Conservation (phyloP, 2,797 vertebrate genomes). For the Catostomus latipinnis region DNA sequence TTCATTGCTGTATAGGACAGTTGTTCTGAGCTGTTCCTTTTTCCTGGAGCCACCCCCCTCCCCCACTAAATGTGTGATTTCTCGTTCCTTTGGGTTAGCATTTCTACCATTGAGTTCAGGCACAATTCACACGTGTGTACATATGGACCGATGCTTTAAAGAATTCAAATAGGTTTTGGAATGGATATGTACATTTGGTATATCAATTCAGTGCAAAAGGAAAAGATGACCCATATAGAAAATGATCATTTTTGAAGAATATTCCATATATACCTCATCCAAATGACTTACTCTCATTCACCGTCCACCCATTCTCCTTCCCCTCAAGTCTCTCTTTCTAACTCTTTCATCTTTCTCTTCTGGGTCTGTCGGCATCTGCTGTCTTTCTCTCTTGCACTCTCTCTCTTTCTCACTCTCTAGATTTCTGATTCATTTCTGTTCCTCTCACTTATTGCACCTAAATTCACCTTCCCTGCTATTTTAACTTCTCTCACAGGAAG, state of each 20-base stretch:
- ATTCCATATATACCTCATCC: background rate
- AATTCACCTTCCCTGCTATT: background rate
- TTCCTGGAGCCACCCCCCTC: too few species aligned
- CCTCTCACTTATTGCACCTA: constrained; percentile 36
- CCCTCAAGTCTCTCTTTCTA: background rate
- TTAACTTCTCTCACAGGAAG: background rate
- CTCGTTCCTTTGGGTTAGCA: background rate
- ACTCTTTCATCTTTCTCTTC: constrained; percentile 11
- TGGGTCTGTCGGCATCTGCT: constrained; percentile 11
- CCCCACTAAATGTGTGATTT: too few species aligned
- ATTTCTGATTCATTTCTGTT: constrained; percentile 17
- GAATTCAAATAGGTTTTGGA: background rate
- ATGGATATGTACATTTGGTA: background rate
- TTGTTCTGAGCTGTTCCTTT: too few species aligned
- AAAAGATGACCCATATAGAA: background rate
- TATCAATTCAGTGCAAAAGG: background rate
- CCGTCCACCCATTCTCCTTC: background rate
- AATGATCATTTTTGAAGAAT: background rate
- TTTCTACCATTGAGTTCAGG: constrained; percentile 8
- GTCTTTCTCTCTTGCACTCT: background rate
- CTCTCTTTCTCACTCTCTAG: background rate
- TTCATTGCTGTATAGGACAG: too few species aligned
- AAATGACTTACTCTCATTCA: background rate
- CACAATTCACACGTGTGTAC: background rate
- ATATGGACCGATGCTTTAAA: background rate